Evolutionary conservation across 1,140 invertebrate genomes (phyloP).

Genomic region (Drosophila jambulina): DNA sequence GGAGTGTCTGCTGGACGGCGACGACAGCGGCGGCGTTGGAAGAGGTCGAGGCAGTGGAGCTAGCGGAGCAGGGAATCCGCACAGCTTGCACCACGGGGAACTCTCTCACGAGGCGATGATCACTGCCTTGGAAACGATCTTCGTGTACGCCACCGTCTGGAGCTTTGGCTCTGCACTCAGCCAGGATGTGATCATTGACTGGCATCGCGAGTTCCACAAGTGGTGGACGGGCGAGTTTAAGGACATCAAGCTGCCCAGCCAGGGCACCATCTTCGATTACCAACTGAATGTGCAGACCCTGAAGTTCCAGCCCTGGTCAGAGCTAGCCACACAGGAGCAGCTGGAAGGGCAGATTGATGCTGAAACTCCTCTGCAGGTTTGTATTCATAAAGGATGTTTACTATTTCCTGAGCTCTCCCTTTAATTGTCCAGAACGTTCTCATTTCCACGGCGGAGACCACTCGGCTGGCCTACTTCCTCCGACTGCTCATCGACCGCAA

Average conservation of each 20-base stretch:
- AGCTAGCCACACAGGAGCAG: constrained; percentile 89
- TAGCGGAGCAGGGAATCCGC: constrained; percentile 32
- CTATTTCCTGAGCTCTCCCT: background rate
- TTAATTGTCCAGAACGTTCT: constrained; percentile 87
- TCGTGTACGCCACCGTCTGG: constrained; percentile 96
- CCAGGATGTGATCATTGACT: constrained; percentile 95
- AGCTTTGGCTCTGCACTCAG: constrained; percentile 96
- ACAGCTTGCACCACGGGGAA: constrained; percentile 69
- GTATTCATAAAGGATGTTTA: background rate
- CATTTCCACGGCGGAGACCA: constrained; percentile 96
- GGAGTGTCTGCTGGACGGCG: constrained; percentile 91
- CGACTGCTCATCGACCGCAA: constrained; percentile 93
- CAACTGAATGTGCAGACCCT: constrained; percentile 94
- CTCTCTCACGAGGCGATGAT: constrained; percentile 64
- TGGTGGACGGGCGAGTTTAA: constrained; percentile 95
- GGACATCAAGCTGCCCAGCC: constrained; percentile 93
- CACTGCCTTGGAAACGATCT: constrained; percentile 91
- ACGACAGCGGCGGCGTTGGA: constrained; percentile 57
- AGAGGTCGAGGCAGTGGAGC: background rate
- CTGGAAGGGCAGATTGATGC: constrained; percentile 90
- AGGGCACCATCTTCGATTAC: constrained; percentile 95
- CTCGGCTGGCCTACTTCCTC: constrained; percentile 94
- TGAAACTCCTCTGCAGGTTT: constrained; percentile 91
- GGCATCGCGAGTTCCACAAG: constrained; percentile 95
- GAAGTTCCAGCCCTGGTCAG: constrained; percentile 94